Evolutionary conservation across 2,797 vertebrate species (phyloP).

Genomic region (Acridotheres tristis): DNA sequence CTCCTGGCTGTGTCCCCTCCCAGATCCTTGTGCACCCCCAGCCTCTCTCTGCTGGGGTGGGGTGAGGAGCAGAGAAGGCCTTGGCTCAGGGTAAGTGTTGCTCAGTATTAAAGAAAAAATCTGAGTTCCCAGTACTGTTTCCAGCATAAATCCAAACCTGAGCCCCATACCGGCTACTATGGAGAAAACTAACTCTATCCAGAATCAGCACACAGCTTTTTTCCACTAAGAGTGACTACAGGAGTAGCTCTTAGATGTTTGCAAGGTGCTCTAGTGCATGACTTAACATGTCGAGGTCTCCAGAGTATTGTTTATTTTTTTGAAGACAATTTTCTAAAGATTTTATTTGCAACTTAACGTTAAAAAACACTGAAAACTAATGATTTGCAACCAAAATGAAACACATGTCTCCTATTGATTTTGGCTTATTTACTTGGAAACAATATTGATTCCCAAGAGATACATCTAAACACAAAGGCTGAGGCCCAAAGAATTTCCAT

Average conservation of each 20-base stretch:
- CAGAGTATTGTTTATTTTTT: conserved; percentile 20
- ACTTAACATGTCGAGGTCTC: conserved; percentile 11
- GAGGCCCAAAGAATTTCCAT: conserved; percentile 64
- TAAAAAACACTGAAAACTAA: conserved; percentile 69
- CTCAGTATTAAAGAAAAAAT: not conserved
- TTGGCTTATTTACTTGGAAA: conserved; percentile 77
- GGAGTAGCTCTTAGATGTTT: not conserved
- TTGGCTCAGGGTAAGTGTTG: not conserved
- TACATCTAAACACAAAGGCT: conserved; percentile 57
- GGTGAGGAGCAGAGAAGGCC: not conserved
- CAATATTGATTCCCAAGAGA: conserved; percentile 75
- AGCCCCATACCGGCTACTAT: too few species aligned
- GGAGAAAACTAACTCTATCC: not conserved
- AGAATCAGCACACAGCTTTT: not conserved
- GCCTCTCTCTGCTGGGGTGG: not conserved
- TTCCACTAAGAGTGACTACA: not conserved
- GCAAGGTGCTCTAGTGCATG: not conserved
- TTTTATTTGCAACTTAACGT: conserved; percentile 48
- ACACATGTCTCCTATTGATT: conserved; percentile 73
- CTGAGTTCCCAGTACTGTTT: not conserved
- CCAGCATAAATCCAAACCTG: not conserved
- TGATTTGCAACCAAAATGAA: conserved; percentile 74
- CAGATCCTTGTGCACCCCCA: not conserved
- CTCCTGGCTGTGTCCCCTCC: not conserved
- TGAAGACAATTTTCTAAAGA: conserved; percentile 47